Conservation (phyloP, 1,140 invertebrate genomes). For the Oppia nitens region DNA sequence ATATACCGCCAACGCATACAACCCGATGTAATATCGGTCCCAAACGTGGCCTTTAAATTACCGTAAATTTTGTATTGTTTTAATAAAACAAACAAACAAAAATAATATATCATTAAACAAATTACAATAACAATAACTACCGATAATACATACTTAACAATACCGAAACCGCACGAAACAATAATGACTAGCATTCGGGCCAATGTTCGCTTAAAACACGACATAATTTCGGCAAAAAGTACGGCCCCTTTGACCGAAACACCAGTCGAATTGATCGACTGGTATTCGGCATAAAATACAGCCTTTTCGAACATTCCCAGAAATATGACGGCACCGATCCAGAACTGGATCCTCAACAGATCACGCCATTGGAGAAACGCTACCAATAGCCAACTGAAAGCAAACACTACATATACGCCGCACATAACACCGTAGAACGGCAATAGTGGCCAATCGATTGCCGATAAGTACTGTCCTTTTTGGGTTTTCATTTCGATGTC, state of each 20-base stretch:
- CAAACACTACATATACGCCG: constrained; percentile 60
- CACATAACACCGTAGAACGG: constrained; percentile 82
- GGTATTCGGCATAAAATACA: constrained; percentile 75
- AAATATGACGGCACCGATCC: constrained; percentile 77
- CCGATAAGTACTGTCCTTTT: constrained; percentile 49
- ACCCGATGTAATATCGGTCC: constrained; percentile 69
- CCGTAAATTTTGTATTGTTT: background rate
- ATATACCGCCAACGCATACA: constrained; percentile 57
- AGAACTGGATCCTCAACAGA: constrained; percentile 80
- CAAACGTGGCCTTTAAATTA: constrained; percentile 49
- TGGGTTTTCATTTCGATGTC: constrained; percentile 44
- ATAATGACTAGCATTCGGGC: constrained; percentile 84
- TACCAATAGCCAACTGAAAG: constrained; percentile 64
- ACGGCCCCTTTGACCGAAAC: constrained; percentile 41
- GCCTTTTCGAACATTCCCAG: constrained; percentile 65
- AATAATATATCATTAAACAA: constrained; percentile 1
- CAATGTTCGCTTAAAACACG: constrained; percentile 68
- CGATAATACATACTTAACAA: constrained; percentile 77
- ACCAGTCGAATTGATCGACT: constrained; percentile 56
- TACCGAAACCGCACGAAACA: constrained; percentile 81
- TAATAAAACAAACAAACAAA: background rate
- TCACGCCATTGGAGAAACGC: constrained; percentile 74
- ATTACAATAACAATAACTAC: no score
- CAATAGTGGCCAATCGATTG: constrained; percentile 50
- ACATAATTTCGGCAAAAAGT: constrained; percentile 67